Percentiles rank a stretch among this genome's conserved stretches.
These are phyloP conservation scores for Molothrus aeneus DNA, from an alignment of 2,797 vertebrate species.

Conservation along the genomic window DNA sequence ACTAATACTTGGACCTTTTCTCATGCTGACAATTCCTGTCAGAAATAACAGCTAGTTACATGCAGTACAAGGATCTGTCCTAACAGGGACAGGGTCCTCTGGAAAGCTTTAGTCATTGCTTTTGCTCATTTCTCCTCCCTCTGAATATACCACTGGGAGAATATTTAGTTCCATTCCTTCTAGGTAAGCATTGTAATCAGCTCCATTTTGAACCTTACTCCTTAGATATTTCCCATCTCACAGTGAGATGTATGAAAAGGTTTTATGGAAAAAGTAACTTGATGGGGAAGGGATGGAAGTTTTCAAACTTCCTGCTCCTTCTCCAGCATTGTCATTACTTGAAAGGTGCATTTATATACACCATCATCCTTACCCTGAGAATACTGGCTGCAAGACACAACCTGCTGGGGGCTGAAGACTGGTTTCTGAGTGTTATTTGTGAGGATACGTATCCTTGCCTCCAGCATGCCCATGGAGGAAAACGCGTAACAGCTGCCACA, in stretches of 20 bases:
- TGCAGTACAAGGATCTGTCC: background rate
- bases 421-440: conserved; percentile 89
- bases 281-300: background rate
- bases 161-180: background rate
- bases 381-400: conserved; percentile 94
- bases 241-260: background rate
- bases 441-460: conserved; percentile 88
- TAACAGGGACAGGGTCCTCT: background rate
- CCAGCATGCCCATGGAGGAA: conserved; percentile 93
- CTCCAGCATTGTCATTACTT: background rate
- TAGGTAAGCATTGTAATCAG: background rate
- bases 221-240: background rate
- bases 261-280: background rate
- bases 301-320: background rate
- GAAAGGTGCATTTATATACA: background rate
- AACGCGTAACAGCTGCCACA: conserved; percentile 98
- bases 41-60: background rate
- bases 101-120: background rate
- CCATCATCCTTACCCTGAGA: conserved; percentile 87
- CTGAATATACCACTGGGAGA: background rate
- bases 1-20: background rate
- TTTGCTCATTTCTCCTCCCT: background rate
- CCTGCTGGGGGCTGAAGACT: conserved; percentile 89
- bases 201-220: background rate
- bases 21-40: background rate